A percentile compares a stretch with the other conserved stretches of the same genome.
Conservation (phyloP, 1,140 invertebrate species). For the Lasioglossum baleicum region DNA sequence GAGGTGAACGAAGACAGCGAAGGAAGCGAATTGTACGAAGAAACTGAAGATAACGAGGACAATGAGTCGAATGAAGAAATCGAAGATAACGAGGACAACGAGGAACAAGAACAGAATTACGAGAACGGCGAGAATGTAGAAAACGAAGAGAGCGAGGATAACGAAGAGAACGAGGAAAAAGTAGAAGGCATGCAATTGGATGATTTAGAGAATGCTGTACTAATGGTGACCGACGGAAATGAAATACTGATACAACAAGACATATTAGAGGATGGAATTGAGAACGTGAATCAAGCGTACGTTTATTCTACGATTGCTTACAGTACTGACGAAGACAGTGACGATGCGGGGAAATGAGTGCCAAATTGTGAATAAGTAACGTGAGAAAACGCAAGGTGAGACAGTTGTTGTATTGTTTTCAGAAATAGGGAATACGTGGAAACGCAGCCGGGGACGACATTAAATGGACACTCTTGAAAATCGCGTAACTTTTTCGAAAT, state of each 20-base stretch:
- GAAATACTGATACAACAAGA: conserved; percentile 75
- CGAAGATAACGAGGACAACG: conserved; percentile 32
- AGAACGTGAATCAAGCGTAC: conserved; percentile 69
- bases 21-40: background rate
- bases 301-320: conserved; percentile 67
- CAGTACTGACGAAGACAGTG: conserved; percentile 42
- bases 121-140: conserved; percentile 8
- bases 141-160: conserved; percentile 11
- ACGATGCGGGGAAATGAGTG: conserved; percentile 49
- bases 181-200: conserved; percentile 67
- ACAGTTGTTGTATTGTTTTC: conserved; percentile 21
- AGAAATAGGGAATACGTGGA: conserved; percentile 29
- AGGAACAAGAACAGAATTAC: background rate
- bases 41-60: background rate
- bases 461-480: too few species aligned
- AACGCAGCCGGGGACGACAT: too few species aligned
- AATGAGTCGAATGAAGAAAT: conserved; percentile 10
- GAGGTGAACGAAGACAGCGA: background rate
- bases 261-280: conserved; percentile 68
- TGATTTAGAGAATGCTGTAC: conserved; percentile 68
- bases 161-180: conserved; percentile 46
- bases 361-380: conserved; percentile 49
- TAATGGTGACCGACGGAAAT: conserved; percentile 78
- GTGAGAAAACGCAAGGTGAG: background rate
- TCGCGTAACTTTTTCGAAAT: too few species aligned